These are phyloP conservation scores for Agrilus cyanescens DNA, from an alignment of 2,888 invertebrate species.

Conservation along the genomic window DNA sequence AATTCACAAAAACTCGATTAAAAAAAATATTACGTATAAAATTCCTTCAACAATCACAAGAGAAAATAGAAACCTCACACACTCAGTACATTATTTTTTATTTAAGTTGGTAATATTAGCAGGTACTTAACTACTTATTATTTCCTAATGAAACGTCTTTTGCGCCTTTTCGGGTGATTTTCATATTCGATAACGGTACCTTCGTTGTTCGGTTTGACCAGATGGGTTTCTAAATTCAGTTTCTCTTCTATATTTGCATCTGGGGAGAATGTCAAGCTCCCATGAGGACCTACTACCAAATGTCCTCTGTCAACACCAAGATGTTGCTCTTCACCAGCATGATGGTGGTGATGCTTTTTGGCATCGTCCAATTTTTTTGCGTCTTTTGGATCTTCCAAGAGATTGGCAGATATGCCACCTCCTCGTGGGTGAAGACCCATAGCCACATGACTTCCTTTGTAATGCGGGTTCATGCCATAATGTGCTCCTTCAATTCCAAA, in stretches of 20 bases:
- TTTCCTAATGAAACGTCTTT: not conserved
- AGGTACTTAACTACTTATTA: too few relatives aligned
- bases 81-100: not conserved
- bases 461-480: conserved; percentile 16
- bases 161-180: conserved; percentile 19
- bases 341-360: conserved; percentile 20
- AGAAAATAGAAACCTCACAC: not conserved
- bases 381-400: not conserved
- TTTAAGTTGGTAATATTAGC: not conserved
- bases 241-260: conserved; percentile 37
- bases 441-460: conserved; percentile 25
- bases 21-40: not conserved
- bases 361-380: conserved; percentile 3
- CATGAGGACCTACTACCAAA: conserved; percentile 42
- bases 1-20: not conserved
- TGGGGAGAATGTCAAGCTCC: conserved; percentile 40
- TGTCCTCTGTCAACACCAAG: conserved; percentile 31
- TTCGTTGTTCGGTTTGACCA: conserved; percentile 46
- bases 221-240: conserved; percentile 46
- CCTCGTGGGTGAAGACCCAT: conserved; percentile 22
- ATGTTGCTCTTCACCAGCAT: conserved; percentile 32
- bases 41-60: not conserved
- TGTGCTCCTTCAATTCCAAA: conserved; percentile 28
- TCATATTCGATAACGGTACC: conserved; percentile 46
- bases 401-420: conserved; percentile 11